phyloP scores from a whole-genome alignment of 37 sponge, comb jelly and placozoan species.

The Geodia barretti region DNA sequence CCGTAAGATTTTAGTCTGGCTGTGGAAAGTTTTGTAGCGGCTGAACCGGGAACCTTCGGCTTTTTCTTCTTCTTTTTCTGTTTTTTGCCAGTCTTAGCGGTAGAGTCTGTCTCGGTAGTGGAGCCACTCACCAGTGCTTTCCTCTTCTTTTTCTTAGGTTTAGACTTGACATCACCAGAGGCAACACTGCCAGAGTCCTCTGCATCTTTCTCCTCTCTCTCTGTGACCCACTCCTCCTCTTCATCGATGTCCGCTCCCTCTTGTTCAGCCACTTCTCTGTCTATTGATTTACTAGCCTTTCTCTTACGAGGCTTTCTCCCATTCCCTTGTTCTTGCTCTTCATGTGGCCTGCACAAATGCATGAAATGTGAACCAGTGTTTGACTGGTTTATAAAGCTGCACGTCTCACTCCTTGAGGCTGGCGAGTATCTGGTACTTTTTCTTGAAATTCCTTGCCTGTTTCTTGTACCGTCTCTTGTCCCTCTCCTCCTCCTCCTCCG shows the following conservation, averaged over 20 bases:
- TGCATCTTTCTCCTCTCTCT: background rate
- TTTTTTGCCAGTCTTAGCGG: background rate
- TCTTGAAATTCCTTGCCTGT: constrained; percentile 22
- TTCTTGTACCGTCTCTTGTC: constrained; percentile 10
- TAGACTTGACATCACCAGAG: background rate
- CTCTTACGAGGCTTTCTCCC: background rate
- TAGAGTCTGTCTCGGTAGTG: background rate
- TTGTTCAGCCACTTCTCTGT: too few species aligned
- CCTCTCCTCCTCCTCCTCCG: background rate
- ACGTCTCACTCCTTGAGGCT: constrained; percentile 60
- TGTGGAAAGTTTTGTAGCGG: constrained; percentile 1
- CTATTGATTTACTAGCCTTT: too few species aligned
- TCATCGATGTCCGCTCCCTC: too few species aligned
- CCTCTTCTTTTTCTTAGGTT: background rate
- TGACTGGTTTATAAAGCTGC: background rate
- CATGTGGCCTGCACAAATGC: too few species aligned
- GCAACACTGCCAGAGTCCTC: too few species aligned
- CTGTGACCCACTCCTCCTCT: background rate
- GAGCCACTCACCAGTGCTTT: background rate
- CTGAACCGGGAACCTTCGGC: background rate
- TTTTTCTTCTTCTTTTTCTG: background rate
- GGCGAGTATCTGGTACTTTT: constrained; percentile 72
- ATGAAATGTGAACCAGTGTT: background rate
- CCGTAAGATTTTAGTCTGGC: constrained; percentile 39
- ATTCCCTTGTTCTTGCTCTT: background rate